Base-by-base conservation (phyloP, 2,113 vertebrate species). In the Melanostigma gelatinosum region DNA sequence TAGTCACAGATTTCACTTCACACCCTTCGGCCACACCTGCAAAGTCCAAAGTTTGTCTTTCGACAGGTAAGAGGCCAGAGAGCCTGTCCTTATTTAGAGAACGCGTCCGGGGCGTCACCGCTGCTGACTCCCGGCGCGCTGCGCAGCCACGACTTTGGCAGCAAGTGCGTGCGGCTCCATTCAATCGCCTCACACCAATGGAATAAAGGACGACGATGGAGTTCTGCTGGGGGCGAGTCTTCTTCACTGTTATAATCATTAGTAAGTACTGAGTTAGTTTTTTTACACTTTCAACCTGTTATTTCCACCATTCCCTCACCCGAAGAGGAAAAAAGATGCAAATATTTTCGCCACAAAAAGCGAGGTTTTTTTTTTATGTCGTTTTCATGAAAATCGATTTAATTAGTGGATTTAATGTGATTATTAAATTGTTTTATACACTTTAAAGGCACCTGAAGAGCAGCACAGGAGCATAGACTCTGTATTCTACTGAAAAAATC, bases 171-270 rank as follows among this genome's bases (percentile, higher is more conserved):
- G 54, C 46, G 20, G 38, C 75, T 67, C 58, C 76, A 60, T 80
- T 79, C 61, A 32, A 24, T 38, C 69, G 9, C 36, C 46, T 46
- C 75, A 40, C 9, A 22, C 80, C 36, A 15, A 80, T 85, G 85
- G 77, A 74, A 66, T 83, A 71, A 87, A 72, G 6, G 73, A 29
- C 32, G 32, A 85, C 78, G 65, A 94, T 93, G 93, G 90, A 87
- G 65, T 9, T 58, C 76, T 15, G 64, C 69, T 83, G 83, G 75
- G 8, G 63, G 10, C 75, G 54, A 7, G 15, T 83, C 8, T 32
- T 89, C 65, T 79, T 89, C n/a, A n/a, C 66, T 13, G 0, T 86
- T 0, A 1, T 84, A 1, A 20, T 87, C 55, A 65, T 91, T 0
- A 9, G 93, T 94, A 66, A 92, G 93, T 92, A 70, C 34, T 20